Evolutionary conservation across 2,888 invertebrate species (phyloP).

Genomic region (Tolmerus cingulatus): DNA sequence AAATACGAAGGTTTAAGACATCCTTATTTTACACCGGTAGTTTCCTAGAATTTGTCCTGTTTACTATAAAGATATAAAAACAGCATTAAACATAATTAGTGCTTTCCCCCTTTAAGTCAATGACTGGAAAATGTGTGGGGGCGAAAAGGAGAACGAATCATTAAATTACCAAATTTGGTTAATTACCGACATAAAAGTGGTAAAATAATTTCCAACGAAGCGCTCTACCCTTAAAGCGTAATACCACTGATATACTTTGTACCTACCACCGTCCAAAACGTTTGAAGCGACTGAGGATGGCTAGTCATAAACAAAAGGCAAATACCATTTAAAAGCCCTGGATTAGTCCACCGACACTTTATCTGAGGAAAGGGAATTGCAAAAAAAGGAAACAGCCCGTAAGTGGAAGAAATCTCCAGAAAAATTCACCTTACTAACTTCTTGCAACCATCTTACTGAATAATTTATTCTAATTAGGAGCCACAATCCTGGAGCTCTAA

Average conservation of each 20-base stretch:
- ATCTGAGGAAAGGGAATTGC: neutral
- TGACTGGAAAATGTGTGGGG: neutral
- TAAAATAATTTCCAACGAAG: neutral
- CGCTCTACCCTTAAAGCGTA: neutral
- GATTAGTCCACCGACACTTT: neutral
- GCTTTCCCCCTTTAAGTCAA: neutral
- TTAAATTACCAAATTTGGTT: neutral
- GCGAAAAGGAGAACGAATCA: neutral
- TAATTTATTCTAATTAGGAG: conserved; percentile 34
- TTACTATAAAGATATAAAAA: neutral
- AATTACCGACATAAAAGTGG: neutral
- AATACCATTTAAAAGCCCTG: neutral
- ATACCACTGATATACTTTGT: neutral
- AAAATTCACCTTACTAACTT: conserved; percentile 14
- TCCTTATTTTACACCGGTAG: neutral
- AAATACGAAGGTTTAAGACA: neutral
- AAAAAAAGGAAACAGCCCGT: neutral
- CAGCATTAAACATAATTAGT: neutral
- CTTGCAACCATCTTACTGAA: neutral
- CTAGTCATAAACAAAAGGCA: neutral
- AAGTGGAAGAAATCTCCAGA: neutral
- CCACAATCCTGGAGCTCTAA: conserved; percentile 8
- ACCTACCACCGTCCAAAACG: neutral
- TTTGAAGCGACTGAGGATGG: neutral
- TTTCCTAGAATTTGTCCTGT: neutral